These are phyloP conservation scores for Denticeps clupeoides DNA, from an alignment of 2,797 vertebrate genomes.

Conservation along the genomic window DNA sequence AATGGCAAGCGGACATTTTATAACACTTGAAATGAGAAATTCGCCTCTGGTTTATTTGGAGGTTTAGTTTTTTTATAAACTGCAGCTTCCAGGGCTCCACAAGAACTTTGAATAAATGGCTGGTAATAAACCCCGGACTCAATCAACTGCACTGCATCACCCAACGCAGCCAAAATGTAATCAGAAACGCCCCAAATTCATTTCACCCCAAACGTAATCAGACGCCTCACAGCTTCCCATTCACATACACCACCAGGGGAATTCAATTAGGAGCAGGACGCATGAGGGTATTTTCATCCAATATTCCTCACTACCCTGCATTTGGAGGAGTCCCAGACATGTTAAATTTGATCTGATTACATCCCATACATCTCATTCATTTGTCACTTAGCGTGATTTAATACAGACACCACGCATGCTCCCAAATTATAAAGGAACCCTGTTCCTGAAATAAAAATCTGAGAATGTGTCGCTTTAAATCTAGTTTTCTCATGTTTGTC, in stretches of 20 bases:
- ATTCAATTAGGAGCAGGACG: neutral
- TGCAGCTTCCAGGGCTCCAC: neutral
- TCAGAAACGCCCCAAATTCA: constrained; percentile 17
- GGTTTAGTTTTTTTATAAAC: no score
- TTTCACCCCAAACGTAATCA: constrained; percentile 5
- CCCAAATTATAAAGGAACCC: no score
- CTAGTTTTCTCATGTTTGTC: no score
- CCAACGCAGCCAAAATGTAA: constrained; percentile 11
- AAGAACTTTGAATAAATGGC: neutral
- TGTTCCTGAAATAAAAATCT: no score
- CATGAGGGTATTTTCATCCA: no score
- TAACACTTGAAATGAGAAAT: no score
- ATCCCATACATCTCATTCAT: constrained; percentile 11
- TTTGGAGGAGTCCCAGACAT: neutral
- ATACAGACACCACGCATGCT: no score
- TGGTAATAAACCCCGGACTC: constrained; percentile 18
- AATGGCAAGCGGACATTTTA: no score
- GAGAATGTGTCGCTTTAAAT: no score
- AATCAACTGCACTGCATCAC: constrained; percentile 13
- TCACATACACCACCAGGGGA: neutral
- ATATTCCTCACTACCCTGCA: no score
- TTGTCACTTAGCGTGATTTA: no score
- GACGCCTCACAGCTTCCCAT: neutral
- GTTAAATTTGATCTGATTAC: neutral
- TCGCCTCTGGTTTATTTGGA: no score